Base-by-base conservation (phyloP, 1,140 invertebrate genomes). In the Thaumatotibia leucotreta region DNA sequence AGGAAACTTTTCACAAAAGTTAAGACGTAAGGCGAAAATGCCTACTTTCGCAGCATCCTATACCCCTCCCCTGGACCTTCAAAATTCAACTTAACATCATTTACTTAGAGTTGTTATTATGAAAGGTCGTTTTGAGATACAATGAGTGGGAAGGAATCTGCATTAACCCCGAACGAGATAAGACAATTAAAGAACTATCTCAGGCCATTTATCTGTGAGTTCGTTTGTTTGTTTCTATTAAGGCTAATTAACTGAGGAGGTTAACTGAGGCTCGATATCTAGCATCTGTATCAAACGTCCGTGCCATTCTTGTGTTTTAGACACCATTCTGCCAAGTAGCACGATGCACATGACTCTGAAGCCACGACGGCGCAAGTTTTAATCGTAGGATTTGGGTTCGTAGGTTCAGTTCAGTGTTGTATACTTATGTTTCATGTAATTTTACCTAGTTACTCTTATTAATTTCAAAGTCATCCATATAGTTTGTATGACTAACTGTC, bases 141-240 rank as follows among this genome's bases (percentile, higher is more conserved):
- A 45, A 45, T 45, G 35, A 45, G 35, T 45, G 14, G 35, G 35
- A 45, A 58, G 23, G 52, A 58, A 58, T 58, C 52, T 58, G 52
- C 52, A 58, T 58, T 58, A 58, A 58, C 52, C 24, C 24, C 52
- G 52, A 58, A 24, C 50, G 73, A 79, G 79, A 84, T 77, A 79
- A 82, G 76, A 82, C 79, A 82, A 81, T 83, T 84, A 85, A 81
- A 85, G 77, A 80, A 82, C 84, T 85, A 87, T 84, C 80, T 81
- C 67, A 64, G 68, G 65, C 79, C 79, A 82, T 85, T 85, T 84
- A 89, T 86, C 82, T 84, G 75, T 74, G 72, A 77, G 72, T 79
- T 76, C 67, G 74, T 76, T 84, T 84, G 82, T 89, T 82, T 86
- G 86, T 89, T 86, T 86, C 84, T 83, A 82, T 87, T 86, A 80